Conservation (phyloP, 2,888 invertebrate genomes). For the Bruchidius siliquastri region DNA sequence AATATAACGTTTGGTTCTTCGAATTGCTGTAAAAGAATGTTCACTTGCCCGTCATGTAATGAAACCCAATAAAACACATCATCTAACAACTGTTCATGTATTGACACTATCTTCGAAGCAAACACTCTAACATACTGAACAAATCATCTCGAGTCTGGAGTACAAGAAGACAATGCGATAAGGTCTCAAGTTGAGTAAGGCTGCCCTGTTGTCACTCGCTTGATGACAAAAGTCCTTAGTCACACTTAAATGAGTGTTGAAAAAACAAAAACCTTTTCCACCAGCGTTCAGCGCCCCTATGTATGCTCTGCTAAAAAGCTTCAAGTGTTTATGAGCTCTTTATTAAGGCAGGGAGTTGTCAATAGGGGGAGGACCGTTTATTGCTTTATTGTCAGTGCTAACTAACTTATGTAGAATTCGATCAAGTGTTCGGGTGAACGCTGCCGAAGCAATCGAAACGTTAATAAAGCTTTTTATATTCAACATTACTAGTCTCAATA, state of each 20-base stretch:
- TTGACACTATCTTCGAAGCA: neutral
- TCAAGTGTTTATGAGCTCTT: neutral
- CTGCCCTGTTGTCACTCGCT: slow-evolving; percentile 36
- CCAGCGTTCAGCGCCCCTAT: neutral
- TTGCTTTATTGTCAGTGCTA: neutral
- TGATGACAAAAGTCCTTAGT: slow-evolving; percentile 28
- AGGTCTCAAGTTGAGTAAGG: slow-evolving; percentile 19
- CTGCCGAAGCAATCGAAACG: neutral
- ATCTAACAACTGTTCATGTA: neutral
- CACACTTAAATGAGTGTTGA: neutral
- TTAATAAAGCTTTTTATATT: too few species aligned
- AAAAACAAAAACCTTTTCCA: neutral
- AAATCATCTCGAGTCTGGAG: neutral
- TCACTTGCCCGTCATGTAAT: too few species aligned
- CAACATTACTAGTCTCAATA: too few species aligned
- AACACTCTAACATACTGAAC: neutral
- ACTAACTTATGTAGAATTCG: neutral
- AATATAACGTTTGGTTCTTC: too few species aligned
- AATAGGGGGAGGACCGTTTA: neutral
- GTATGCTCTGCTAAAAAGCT: neutral
- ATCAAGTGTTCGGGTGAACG: neutral
- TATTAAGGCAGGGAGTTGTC: neutral
- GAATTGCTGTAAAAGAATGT: too few species aligned
- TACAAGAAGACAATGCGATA: neutral
- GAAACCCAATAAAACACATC: neutral